Evolutionary conservation across 92 coral and sea anemone species (phyloP), one percentile per base, ranked within the genome.

Genomic region (Phymanthus crucifer): DNA sequence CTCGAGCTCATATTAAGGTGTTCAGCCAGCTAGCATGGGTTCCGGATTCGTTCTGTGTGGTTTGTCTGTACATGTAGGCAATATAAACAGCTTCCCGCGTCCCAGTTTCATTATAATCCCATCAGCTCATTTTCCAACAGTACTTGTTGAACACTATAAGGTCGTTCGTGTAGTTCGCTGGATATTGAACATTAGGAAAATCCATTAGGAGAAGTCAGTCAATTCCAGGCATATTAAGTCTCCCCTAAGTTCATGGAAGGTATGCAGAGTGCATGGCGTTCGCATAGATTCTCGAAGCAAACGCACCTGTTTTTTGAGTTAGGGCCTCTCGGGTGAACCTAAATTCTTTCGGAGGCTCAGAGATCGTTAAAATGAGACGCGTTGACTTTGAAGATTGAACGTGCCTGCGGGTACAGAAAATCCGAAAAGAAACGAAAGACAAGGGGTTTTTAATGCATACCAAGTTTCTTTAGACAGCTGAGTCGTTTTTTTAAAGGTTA

Each of bases 271-370:
- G 68, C 68, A 21, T 19, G 64, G 27, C 4, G 5, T 54, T 54
- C 64, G 27, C 29, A 18, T 29, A 17, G 35, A 26, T 27, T 2
- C 68, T 61, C 2, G 68, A 61, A 24, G 68, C 32, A 61, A 61
- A 61, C 27, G 68, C 68, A 61, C 68, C 68, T 61, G 68, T 61
- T 61, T 61, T 61, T 61, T 29, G 68, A 27, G 68, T 61, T 61
- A 61, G 27, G 68, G 34, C 34, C 14, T 12, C 34, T 61, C 68
- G 9, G 32, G 8, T 61, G 16, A 34, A 61, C 68, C 27, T 24
- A 13, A 61, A 61, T 61, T 61, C 68, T 54, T 61, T 33, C 29
- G 68, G 68, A 16, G 14, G 68, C 68, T 61, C 29, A 61, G 35
- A 61, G 23, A 61, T 27, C 35, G 14, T 61, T 27, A 29, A 16